phyloP scores from a whole-genome alignment of 2,797 vertebrate species.

The Sus cebifrons region DNA sequence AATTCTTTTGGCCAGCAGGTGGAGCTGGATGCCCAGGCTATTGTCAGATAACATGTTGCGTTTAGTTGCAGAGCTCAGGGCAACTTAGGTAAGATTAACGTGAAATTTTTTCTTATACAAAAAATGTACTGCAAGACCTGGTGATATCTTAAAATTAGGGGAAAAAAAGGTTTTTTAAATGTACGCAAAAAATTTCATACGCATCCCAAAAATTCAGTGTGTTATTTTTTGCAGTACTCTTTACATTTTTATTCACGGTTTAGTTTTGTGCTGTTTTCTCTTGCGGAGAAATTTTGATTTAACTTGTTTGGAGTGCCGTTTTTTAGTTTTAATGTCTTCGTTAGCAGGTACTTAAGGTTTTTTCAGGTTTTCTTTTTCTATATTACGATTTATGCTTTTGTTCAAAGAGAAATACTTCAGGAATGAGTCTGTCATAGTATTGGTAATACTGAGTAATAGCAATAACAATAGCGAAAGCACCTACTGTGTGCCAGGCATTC shows the following conservation, averaged over 20 bases:
- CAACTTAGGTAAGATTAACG: background rate
- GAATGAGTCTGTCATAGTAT: background rate
- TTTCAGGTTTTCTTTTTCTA: background rate
- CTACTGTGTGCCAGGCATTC: background rate
- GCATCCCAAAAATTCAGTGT: background rate
- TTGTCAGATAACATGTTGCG: background rate
- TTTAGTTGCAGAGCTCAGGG: background rate
- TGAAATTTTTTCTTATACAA: background rate
- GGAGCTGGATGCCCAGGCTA: conserved; percentile 83
- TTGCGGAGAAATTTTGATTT: conserved; percentile 22
- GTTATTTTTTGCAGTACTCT: background rate
- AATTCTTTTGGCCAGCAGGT: conserved; percentile 85
- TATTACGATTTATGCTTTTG: background rate
- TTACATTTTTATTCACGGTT: conserved; percentile 33
- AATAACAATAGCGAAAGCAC: background rate
- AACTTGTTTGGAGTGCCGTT: background rate
- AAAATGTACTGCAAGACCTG: background rate
- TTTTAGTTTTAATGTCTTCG: background rate
- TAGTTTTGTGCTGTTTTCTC: conserved; percentile 47
- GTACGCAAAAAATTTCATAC: background rate
- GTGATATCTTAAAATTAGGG: background rate
- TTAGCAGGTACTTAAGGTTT: conserved; percentile 30
- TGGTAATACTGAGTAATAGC: background rate
- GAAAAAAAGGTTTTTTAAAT: background rate
- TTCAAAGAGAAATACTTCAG: background rate